Base-by-base conservation (phyloP, 2,797 vertebrate species). In the Epinephelus malabaricus region DNA sequence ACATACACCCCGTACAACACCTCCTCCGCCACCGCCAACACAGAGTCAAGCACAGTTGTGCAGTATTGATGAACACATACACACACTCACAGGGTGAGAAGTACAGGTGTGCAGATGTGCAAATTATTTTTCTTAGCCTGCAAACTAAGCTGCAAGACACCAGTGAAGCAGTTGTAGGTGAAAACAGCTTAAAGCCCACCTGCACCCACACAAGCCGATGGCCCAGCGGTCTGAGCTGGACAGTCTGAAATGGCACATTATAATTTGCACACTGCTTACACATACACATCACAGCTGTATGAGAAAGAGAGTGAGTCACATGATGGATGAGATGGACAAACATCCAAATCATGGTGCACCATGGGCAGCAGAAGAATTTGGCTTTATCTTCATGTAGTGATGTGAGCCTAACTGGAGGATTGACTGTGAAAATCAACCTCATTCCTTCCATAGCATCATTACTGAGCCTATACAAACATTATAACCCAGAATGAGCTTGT, bases 1-100 rank as follows among this genome's bases (percentile, higher is more conserved):
- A 88, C 82, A 89, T 72, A 87, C 43, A 81, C 76, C 86, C 65
- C 21, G 13, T 50, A 60, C 84, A 77, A 81, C 73, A 80, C 80
- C 85, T 86, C 89, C 88, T 90, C 90, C 79, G 38, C 86, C 79
- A 86, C 85, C 83, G 61, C 84, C 80, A 83, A 72, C 83, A 88
- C 66, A 69, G 51, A 70, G 40, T 81, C 47, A 88, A 79, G 76
- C 76, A 64, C 59, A 75, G 25, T 81, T 74, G 67, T 70, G 69
- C 55, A 75, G 77, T 64, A 53, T 70, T 77, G 25, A 62, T 73
- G 23, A 66, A 65, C 34, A 87, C 65, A 74, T 19, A 59, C 17
- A 45, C 61, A 69, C 62, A 64, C 45, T 40, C 61, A 55, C 56
- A 73, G 49, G 13, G 19, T 62, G 69, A 1, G 1, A 73, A 79